These are phyloP conservation scores for Orussus abietinus DNA, from an alignment of 1,140 invertebrate genomes.

Conservation along the genomic window DNA sequence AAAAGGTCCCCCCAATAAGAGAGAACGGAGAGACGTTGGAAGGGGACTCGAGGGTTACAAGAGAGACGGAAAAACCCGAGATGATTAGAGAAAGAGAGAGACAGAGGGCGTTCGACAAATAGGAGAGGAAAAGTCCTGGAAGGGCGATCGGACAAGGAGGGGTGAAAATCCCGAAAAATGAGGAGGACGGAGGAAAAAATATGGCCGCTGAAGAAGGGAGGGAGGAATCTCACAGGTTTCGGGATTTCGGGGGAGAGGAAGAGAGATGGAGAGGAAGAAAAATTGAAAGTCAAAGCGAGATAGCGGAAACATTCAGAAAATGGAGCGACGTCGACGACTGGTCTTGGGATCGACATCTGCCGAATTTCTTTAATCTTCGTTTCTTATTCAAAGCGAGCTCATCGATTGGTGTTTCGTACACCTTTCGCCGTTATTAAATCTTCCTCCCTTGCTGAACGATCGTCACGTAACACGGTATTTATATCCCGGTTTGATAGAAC, in stretches of 20 bases:
- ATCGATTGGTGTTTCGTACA: too few relatives aligned
- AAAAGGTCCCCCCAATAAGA: not conserved
- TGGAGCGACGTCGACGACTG: conserved; percentile 19
- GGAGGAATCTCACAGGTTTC: too few relatives aligned
- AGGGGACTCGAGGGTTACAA: too few relatives aligned
- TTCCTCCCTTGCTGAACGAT: too few relatives aligned
- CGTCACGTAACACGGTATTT: too few relatives aligned
- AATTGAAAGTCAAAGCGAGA: not conserved
- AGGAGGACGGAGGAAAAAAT: not conserved
- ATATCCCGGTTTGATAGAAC: too few relatives aligned
- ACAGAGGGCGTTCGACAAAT: too few relatives aligned
- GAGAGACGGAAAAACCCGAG: too few relatives aligned
- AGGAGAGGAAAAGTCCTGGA: not conserved
- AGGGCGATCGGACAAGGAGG: not conserved
- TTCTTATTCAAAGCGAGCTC: too few relatives aligned
- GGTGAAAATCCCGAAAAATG: not conserved
- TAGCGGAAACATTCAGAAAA: conserved; percentile 13
- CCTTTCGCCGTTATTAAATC: too few relatives aligned
- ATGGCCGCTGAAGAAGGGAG: too few relatives aligned
- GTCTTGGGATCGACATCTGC: conserved; percentile 19
- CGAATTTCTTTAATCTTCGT: too few relatives aligned
- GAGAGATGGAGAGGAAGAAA: not conserved
- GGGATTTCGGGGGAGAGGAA: not conserved
- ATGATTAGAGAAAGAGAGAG: not conserved
- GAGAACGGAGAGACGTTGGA: not conserved